Evolutionary conservation across 2,888 invertebrate species (phyloP).

Genomic region (Onchidella celtica): DNA sequence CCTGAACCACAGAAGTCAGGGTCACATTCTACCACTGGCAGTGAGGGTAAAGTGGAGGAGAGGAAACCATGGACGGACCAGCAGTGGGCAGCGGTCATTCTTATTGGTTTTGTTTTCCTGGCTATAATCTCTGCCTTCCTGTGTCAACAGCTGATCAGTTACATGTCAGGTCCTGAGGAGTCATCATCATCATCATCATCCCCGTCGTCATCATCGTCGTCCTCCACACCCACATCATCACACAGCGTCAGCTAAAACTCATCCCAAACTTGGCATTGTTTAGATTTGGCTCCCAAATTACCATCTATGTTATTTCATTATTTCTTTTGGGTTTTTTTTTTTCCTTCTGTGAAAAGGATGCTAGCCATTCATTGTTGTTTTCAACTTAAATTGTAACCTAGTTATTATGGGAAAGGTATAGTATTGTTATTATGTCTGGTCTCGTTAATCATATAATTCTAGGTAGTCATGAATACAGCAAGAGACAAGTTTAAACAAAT

Average conservation of each 20-base stretch:
- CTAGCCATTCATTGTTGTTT: not conserved
- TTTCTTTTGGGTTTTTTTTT: not conserved
- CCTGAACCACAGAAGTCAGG: conserved; percentile 65
- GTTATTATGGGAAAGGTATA: conserved; percentile 15
- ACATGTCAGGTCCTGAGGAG: conserved; percentile 26
- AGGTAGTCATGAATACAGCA: too few relatives aligned
- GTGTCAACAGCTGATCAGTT: conserved; percentile 80
- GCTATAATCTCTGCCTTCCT: conserved; percentile 85
- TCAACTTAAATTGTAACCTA: conserved; percentile 1
- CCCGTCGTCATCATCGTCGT: not conserved
- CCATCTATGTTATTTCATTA: conserved; percentile 1
- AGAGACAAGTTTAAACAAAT: not conserved
- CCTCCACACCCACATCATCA: not conserved
- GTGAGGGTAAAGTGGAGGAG: conserved; percentile 50
- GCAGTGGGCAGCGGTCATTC: conserved; percentile 85
- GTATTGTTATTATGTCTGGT: not conserved
- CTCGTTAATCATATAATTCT: too few relatives aligned
- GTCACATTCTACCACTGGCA: conserved; percentile 14
- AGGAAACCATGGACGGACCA: conserved; percentile 82
- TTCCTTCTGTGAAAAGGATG: not conserved
- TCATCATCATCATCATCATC: not conserved
- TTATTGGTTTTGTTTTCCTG: conserved; percentile 84
- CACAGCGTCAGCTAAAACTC: not conserved
- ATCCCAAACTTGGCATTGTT: too few relatives aligned
- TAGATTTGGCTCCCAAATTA: not conserved